phyloP scores from a whole-genome alignment of 2,113 vertebrate genomes.

The Rhizomys pruinosus region DNA sequence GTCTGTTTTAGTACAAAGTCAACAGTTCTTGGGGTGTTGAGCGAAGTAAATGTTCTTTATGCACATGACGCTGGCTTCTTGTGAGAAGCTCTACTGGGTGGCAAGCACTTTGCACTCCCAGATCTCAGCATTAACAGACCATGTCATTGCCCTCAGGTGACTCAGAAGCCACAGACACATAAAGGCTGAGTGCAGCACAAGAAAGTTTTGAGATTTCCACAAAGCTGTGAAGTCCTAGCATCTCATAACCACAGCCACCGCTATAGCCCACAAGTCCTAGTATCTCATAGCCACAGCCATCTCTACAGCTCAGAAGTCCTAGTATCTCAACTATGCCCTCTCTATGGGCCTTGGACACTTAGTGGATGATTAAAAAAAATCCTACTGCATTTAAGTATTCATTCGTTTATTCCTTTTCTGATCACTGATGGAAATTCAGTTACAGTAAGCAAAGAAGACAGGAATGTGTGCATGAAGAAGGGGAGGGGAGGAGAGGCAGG shows the following conservation, averaged over 20 bases:
- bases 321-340: background rate
- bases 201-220: background rate
- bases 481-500: background rate
- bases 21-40: background rate
- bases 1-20: slow-evolving; percentile 2
- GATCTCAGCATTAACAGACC: background rate
- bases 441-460: slow-evolving; percentile 2
- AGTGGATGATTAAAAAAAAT: background rate
- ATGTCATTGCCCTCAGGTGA: background rate
- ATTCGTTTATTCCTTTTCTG: slow-evolving; percentile 22
- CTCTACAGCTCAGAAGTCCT: no score
- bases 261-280: no score
- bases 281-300: no score
- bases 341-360: background rate
- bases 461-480: background rate
- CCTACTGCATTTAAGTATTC: no score
- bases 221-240: background rate
- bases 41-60: background rate
- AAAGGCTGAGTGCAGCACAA: background rate
- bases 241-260: no score
- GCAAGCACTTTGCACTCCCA: background rate
- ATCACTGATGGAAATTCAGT: background rate
- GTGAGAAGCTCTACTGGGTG: background rate
- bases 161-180: background rate
- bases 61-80: background rate